Conservation (phyloP, 2,888 invertebrate species). For the Ditula angustiorana region DNA sequence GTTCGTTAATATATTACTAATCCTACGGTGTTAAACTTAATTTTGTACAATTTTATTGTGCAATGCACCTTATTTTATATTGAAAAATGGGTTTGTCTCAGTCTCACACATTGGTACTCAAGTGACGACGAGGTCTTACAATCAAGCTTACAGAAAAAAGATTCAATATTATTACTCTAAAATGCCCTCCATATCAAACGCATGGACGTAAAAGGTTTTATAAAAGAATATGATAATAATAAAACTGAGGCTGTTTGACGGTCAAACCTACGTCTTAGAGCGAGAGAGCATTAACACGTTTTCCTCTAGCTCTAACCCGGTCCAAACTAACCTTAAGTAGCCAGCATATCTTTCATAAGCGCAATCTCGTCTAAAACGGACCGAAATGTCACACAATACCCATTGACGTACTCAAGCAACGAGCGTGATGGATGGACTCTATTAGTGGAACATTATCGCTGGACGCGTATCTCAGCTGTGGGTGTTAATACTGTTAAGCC, state of each 20-base stretch:
- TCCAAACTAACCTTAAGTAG: slow-evolving; percentile 7
- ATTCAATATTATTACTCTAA: background rate
- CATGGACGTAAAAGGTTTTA: background rate
- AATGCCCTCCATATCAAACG: background rate
- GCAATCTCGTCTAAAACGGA: slow-evolving; percentile 22
- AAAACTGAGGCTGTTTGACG: background rate
- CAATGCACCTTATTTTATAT: too few species aligned
- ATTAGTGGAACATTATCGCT: slow-evolving; percentile 35
- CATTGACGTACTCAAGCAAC: slow-evolving; percentile 22
- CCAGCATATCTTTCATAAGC: slow-evolving; percentile 19
- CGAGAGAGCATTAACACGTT: background rate
- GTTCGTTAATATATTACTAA: too few species aligned
- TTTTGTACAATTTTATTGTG: too few species aligned
- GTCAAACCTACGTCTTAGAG: background rate
- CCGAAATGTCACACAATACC: slow-evolving; percentile 34
- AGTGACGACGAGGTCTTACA: too few species aligned
- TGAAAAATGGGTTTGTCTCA: too few species aligned
- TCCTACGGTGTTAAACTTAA: too few species aligned
- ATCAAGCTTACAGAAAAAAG: background rate
- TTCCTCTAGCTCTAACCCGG: background rate
- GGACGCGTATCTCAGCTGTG: slow-evolving; percentile 31
- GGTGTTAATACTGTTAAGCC: slow-evolving; percentile 37
- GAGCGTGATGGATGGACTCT: slow-evolving; percentile 27
- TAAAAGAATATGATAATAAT: background rate
- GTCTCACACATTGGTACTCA: too few species aligned